A percentile compares a stretch with the other conserved stretches of the same genome.
These are phyloP conservation scores for Marmota monax DNA, from an alignment of 2,113 vertebrate species.

Conservation along the genomic window DNA sequence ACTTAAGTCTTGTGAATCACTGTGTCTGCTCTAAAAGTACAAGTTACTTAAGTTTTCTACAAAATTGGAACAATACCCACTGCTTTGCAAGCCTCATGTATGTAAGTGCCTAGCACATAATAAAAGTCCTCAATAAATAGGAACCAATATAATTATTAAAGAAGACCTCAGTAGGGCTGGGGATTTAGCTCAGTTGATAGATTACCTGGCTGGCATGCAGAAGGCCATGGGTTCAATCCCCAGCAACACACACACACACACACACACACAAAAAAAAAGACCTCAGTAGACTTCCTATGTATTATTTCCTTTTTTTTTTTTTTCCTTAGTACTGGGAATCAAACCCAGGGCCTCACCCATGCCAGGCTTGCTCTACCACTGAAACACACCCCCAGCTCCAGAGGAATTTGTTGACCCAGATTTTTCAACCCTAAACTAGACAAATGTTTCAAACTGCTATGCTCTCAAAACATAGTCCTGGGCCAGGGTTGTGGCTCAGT, in stretches of 20 bases:
- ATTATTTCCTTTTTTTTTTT: neutral
- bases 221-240: too few relatives aligned
- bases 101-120: neutral
- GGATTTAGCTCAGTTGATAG: too few relatives aligned
- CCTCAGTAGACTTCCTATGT: neutral
- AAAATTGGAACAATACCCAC: constrained; percentile 11
- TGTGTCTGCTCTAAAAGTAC: neutral
- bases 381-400: too few relatives aligned
- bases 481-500: too few relatives aligned
- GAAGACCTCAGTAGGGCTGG: neutral
- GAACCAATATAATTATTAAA: constrained; percentile 40
- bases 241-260: too few relatives aligned
- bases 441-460: constrained; percentile 47
- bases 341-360: too few relatives aligned
- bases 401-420: constrained; percentile 36
- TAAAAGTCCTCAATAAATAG: neutral
- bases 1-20: neutral
- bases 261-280: neutral
- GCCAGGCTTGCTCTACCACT: too few relatives aligned
- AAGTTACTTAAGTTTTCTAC: constrained; percentile 16
- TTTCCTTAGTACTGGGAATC: too few relatives aligned
- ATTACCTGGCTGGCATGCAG: too few relatives aligned
- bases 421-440: constrained; percentile 45
- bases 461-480: constrained; percentile 37
- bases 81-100: neutral